Base-by-base conservation (phyloP, 2,888 invertebrate species). In the Serrognathus titanus region DNA sequence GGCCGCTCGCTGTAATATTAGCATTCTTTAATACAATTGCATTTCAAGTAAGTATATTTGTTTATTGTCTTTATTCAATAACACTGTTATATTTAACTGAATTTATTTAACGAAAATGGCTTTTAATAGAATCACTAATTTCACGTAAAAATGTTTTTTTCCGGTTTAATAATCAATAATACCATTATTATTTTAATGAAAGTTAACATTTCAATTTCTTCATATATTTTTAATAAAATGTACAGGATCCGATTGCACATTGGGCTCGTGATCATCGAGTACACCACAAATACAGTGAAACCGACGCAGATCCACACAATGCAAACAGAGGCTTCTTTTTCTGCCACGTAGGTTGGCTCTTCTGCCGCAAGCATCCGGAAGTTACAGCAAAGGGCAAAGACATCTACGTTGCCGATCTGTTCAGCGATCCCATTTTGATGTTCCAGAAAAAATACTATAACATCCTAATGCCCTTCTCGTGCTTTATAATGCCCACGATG, bases 271-370 rank as follows among this genome's bases (percentile, higher is more conserved):
- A 90, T 71, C 89, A 90, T 78, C 83, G 92, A 67, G 89, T 92
- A 72, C 92, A 96, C 75, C 95, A 96, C 81, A 96, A 95, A 76
- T 95, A 88, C 79, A 91, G 90, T 12, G 95, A 96, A 75, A 96
- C 95, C 0, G 88, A 95, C 75, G 95, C 94, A 1, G 95, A 96
- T 79, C 95, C 95, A 0, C 94, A 96, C 75, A 94, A 95, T 73
- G 92, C 94, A 1, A 91, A 80, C 50, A 83, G 95, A 24, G 97
- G 97, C 8, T 96, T 97, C 81, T 97, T 97, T 84, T 97, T 97
- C 80, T 86, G 96, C 0, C 97, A 97, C 77, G 84, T 97, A 67
- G 97, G 97, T 57, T 97, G 97, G 97, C 81, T 97, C 60, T 79
- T 97, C 54, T 89, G 89, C 69, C 85, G 87, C 67, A 97, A 97